Evolutionary conservation across 2,888 invertebrate species (phyloP).

Genomic region (Nephrotoma appendiculata): DNA sequence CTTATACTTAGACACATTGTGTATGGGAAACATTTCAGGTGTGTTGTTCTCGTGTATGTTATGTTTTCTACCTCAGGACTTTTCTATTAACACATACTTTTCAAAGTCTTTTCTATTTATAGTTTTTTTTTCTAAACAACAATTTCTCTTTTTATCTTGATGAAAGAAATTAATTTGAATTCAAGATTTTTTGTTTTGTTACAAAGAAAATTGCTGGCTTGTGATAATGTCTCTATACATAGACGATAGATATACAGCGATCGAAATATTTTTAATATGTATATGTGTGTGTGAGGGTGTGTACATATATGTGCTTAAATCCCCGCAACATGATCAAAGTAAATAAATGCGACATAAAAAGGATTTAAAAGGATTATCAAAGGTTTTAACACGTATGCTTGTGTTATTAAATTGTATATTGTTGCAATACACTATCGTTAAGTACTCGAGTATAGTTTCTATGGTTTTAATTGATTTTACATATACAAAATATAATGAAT

Average conservation of each 20-base stretch:
- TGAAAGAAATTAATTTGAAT: background rate
- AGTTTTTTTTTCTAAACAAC: background rate
- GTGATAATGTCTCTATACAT: background rate
- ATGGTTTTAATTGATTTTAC: background rate
- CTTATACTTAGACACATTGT: background rate
- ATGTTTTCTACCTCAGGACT: background rate
- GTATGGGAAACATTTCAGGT: background rate
- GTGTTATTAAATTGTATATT: background rate
- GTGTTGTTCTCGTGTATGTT: background rate
- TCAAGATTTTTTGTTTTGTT: background rate
- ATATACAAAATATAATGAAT: background rate
- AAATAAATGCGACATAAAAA: background rate
- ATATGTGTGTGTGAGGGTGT: no score
- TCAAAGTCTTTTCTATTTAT: background rate
- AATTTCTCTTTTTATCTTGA: background rate
- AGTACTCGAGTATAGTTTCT: background rate
- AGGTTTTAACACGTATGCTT: background rate
- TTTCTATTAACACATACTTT: background rate
- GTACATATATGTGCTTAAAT: background rate
- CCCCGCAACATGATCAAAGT: background rate
- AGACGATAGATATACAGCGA: background rate
- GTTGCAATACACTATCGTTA: background rate
- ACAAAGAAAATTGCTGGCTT: background rate
- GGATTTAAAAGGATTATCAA: background rate
- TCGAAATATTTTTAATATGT: background rate